Percentiles rank a stretch among this genome's conserved stretches.
phyloP scores from a whole-genome alignment of 2,113 vertebrate genomes.

The Pongo abelii region DNA sequence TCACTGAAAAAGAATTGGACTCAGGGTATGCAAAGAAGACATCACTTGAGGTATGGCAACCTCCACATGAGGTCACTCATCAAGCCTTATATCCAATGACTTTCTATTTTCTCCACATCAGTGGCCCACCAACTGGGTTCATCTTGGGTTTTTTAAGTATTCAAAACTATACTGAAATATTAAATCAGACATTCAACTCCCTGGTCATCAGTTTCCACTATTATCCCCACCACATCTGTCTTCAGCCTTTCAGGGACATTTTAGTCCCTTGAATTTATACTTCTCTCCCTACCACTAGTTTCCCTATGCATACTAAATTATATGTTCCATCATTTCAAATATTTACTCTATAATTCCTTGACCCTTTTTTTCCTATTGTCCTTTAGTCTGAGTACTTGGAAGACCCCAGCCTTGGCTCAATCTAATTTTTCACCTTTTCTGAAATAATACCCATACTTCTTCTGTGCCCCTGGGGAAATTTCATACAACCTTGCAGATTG shows the following conservation, averaged over 20 bases:
- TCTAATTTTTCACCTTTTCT: not conserved
- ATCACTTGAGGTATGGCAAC: not conserved
- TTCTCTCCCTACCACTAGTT: not conserved
- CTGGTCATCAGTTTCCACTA: not conserved
- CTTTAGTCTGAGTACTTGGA: not conserved
- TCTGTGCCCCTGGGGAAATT: not conserved
- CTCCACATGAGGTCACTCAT: no score
- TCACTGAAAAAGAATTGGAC: not conserved
- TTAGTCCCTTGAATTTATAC: not conserved
- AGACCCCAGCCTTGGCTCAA: not conserved
- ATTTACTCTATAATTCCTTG: not conserved
- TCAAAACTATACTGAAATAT: not conserved
- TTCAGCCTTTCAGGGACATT: not conserved
- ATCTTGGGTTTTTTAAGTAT: not conserved
- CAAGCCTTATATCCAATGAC: not conserved
- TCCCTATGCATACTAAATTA: not conserved
- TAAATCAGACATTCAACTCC: not conserved
- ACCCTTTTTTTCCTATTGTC: not conserved
- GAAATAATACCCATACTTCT: not conserved
- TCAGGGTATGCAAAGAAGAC: not conserved
- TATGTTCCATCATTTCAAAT: not conserved
- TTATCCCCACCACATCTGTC: not conserved
- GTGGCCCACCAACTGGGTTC: not conserved
- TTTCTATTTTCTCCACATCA: not conserved
- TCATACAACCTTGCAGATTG: not conserved